These are phyloP conservation scores for Lagopus muta DNA, from an alignment of 2,113 vertebrate species.

Conservation along the genomic window DNA sequence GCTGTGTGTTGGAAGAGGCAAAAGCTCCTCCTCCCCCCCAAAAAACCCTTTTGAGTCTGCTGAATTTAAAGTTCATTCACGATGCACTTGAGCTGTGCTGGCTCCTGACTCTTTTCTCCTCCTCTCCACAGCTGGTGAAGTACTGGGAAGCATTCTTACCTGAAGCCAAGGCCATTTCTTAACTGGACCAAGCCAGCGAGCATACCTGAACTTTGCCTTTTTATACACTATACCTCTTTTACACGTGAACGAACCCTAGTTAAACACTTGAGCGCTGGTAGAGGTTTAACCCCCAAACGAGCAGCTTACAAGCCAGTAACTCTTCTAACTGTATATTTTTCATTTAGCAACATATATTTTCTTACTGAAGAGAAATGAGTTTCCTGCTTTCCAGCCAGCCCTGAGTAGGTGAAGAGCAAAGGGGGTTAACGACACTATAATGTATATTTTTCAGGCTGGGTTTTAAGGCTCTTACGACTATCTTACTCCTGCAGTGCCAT, in stretches of 20 bases:
- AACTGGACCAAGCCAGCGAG: slow-evolving; percentile 66
- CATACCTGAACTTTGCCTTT: slow-evolving; percentile 78
- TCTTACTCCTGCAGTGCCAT: slow-evolving; percentile 79
- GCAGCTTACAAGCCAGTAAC: slow-evolving; percentile 62
- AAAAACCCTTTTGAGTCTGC: accelerated
- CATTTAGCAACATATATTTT: slow-evolving; percentile 94
- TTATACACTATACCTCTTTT: slow-evolving; percentile 87
- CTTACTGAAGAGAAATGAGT: slow-evolving; percentile 86
- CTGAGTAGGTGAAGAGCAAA: slow-evolving; percentile 50
- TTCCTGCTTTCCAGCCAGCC: slow-evolving; percentile 78
- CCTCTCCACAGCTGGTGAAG: slow-evolving; percentile 88
- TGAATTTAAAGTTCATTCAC: neutral
- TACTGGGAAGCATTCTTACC: slow-evolving; percentile 99
- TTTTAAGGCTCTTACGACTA: slow-evolving; percentile 76
- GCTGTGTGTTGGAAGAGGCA: neutral
- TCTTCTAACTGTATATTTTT: slow-evolving; percentile 87
- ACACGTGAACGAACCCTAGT: slow-evolving; percentile 18
- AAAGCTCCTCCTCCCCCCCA: neutral
- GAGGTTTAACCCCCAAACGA: slow-evolving; percentile 40
- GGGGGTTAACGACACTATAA: slow-evolving; percentile 64
- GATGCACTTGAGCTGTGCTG: neutral
- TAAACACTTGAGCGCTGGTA: slow-evolving; percentile 38
- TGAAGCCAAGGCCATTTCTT: slow-evolving; percentile 98
- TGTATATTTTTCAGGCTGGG: slow-evolving; percentile 82
- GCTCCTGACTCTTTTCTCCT: neutral